phyloP scores from a whole-genome alignment of 1,140 invertebrate genomes.

The Dryas iulia region DNA sequence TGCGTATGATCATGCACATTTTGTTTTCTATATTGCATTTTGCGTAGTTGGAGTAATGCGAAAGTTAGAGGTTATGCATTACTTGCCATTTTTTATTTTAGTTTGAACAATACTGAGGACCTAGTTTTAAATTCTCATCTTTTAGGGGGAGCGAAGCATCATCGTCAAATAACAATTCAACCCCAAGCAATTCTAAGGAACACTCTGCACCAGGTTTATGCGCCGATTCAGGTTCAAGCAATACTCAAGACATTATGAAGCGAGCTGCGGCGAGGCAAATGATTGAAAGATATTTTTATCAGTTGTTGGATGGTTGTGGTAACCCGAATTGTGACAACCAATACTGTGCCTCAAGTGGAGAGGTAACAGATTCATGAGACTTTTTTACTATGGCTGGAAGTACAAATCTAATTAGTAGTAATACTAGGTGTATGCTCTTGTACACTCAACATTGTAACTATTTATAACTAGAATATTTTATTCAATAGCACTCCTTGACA shows the following conservation, averaged over 20 bases:
- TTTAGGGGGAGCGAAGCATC: slow-evolving; percentile 77
- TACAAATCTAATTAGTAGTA: slow-evolving; percentile 10
- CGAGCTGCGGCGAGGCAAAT: slow-evolving; percentile 92
- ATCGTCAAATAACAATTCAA: slow-evolving; percentile 69
- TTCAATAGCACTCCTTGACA: not conserved
- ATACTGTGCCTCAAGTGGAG: slow-evolving; percentile 93
- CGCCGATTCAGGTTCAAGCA: slow-evolving; percentile 44
- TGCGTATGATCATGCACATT: not conserved
- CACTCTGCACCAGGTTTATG: slow-evolving; percentile 58
- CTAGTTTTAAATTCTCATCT: slow-evolving; percentile 11
- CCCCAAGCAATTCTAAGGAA: slow-evolving; percentile 57
- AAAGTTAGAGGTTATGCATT: slow-evolving; percentile 58
- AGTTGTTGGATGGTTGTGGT: slow-evolving; percentile 94
- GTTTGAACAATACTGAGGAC: not conserved
- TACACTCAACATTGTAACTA: not conserved
- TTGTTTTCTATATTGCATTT: not conserved
- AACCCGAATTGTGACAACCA: slow-evolving; percentile 91
- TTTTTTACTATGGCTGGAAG: not conserved
- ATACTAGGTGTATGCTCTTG: not conserved
- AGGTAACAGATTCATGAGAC: slow-evolving; percentile 76
- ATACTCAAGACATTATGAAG: slow-evolving; percentile 86
- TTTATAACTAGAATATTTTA: not conserved
- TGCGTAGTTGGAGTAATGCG: not conserved
- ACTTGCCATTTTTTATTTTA: slow-evolving; percentile 62
- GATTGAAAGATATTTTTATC: slow-evolving; percentile 96